Conservation (phyloP, 2,113 vertebrate species). For the Cavia aperea region DNA sequence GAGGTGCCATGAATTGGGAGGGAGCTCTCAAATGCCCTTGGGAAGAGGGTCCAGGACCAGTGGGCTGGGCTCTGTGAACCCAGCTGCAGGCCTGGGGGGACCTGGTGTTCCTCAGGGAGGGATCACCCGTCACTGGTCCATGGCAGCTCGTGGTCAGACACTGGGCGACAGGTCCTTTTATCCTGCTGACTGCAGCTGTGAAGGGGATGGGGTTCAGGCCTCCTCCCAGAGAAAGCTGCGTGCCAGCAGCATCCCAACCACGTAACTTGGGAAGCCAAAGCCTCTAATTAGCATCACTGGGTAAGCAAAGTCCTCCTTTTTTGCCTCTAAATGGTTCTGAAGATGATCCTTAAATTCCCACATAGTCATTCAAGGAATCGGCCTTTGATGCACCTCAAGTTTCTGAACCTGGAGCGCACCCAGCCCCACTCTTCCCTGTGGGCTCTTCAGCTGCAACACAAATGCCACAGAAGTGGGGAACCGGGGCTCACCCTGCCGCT, state of each 20-base stretch:
- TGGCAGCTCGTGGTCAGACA: no score
- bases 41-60: background rate
- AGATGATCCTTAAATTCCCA: conserved; percentile 66
- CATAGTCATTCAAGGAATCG: conserved; percentile 50
- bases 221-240: background rate
- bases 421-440: conserved; percentile 27
- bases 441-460: conserved; percentile 50
- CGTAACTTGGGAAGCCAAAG: background rate
- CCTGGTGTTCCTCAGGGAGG: rapidly evolving
- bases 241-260: background rate
- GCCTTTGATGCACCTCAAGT: conserved; percentile 40
- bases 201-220: background rate
- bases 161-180: rapidly evolving
- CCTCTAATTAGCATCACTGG: conserved; percentile 45
- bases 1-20: background rate
- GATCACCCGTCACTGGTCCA: rapidly evolving
- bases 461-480: conserved; percentile 21
- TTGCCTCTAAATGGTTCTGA: conserved; percentile 49
- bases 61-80: background rate
- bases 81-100: background rate
- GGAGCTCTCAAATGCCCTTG: background rate
- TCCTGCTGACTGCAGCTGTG: background rate
- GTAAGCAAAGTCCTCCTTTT: conserved; percentile 66
- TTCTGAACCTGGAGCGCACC: conserved; percentile 48
- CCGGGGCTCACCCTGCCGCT: background rate